phyloP scores from a whole-genome alignment of 1,140 invertebrate genomes.

The Trichonephila inaurata region DNA sequence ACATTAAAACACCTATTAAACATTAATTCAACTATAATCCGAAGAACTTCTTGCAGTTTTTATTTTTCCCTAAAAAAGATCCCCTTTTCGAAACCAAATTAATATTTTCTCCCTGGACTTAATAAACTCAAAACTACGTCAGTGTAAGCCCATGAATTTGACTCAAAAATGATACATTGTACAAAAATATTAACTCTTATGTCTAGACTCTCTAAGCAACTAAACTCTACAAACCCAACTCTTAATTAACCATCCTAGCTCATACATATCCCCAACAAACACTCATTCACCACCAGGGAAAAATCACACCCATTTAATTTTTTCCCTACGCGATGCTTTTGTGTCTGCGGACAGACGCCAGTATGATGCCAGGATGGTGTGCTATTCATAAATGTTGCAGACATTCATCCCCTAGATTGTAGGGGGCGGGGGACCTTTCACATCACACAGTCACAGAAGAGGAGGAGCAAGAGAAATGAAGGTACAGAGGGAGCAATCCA shows the following conservation, averaged over 20 bases:
- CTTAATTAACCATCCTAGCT: neutral
- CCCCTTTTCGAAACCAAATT: too few relatives aligned
- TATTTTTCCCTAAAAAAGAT: too few relatives aligned
- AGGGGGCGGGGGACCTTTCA: neutral
- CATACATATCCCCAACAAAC: neutral
- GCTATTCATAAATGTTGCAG: constrained; percentile 39
- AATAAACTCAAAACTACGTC: too few relatives aligned
- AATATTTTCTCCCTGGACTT: too few relatives aligned
- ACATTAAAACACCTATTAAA: too few relatives aligned
- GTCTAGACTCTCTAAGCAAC: neutral
- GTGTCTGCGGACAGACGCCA: neutral
- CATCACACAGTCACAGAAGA: neutral
- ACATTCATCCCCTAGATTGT: constrained; percentile 1
- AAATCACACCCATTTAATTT: neutral
- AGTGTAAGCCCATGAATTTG: neutral
- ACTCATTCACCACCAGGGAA: neutral
- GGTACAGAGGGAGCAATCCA: neutral
- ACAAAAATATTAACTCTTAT: too few relatives aligned
- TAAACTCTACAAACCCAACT: neutral
- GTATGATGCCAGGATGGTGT: neutral
- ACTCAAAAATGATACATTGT: too few relatives aligned
- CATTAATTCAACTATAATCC: too few relatives aligned
- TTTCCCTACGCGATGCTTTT: neutral
- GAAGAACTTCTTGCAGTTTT: too few relatives aligned
- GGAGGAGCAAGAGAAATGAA: too few relatives aligned